A percentile compares a stretch with the other conserved stretches of the same genome.
These are phyloP conservation scores for Heterotis niloticus DNA, from an alignment of 2,113 vertebrate species.

Conservation along the genomic window DNA sequence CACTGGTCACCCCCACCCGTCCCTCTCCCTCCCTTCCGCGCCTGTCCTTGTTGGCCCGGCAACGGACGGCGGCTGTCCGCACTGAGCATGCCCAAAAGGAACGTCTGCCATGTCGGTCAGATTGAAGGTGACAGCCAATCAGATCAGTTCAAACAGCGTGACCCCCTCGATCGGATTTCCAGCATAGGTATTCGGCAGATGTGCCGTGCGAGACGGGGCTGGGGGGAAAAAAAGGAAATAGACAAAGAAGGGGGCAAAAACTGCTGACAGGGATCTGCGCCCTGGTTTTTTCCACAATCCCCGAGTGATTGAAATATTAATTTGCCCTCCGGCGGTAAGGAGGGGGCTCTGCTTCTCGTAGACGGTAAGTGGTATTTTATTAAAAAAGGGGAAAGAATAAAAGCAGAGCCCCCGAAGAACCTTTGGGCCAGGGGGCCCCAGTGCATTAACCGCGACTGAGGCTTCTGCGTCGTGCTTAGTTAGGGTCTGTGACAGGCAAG, in stretches of 20 bases:
- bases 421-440: slow-evolving; percentile 41
- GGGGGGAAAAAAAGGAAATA: slow-evolving; percentile 40
- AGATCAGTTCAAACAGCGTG: slow-evolving; percentile 67
- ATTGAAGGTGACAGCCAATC: slow-evolving; percentile 84
- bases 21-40: slow-evolving; percentile 62
- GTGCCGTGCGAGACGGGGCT: slow-evolving; percentile 43
- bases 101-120: slow-evolving; percentile 70
- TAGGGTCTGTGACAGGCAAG: slow-evolving; percentile 66
- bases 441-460: slow-evolving; percentile 47
- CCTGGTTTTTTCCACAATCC: slow-evolving; percentile 64
- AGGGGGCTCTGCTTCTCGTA: slow-evolving; percentile 67
- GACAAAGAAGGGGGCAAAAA: slow-evolving; percentile 43
- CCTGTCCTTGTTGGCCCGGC: slow-evolving; percentile 75
- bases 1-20: slow-evolving; percentile 69
- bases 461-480: slow-evolving; percentile 35
- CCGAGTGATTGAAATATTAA: slow-evolving; percentile 94
- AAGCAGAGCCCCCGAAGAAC: slow-evolving; percentile 22
- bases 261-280: slow-evolving; percentile 74
- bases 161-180: slow-evolving; percentile 62
- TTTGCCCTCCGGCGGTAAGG: slow-evolving; percentile 79
- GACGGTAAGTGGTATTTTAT: slow-evolving; percentile 84
- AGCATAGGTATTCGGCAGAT: slow-evolving; percentile 56
- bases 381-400: slow-evolving; percentile 47
- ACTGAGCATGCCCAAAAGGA: slow-evolving; percentile 79
- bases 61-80: slow-evolving; percentile 62